phyloP scores from a whole-genome alignment of 2,113 vertebrate species.

The Solea solea region DNA sequence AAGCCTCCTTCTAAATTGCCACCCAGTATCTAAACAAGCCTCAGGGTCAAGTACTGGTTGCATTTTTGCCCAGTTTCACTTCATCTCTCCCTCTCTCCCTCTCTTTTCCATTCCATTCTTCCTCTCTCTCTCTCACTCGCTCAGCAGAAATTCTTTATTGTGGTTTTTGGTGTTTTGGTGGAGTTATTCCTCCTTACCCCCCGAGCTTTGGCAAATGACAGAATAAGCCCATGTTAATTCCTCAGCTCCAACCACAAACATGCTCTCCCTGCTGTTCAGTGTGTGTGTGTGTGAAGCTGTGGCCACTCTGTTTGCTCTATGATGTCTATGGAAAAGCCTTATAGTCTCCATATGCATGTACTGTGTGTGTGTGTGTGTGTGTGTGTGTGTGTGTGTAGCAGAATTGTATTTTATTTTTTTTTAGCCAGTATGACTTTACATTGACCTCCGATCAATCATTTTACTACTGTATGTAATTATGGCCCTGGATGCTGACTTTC shows the following conservation, averaged over 20 bases:
- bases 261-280: conserved; percentile 20
- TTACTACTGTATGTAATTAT: neutral
- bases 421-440: neutral
- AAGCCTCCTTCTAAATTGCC: conserved; percentile 4
- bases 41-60: conserved; percentile 32
- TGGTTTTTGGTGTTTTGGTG: conserved; percentile 65
- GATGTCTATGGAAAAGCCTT: conserved; percentile 66
- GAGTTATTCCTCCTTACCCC: conserved; percentile 62
- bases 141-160: conserved; percentile 64
- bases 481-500: no score
- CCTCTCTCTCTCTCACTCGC: conserved; percentile 39
- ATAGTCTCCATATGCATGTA: conserved; percentile 1
- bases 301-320: conserved; percentile 41
- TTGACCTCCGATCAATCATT: neutral
- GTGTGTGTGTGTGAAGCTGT: conserved; percentile 25
- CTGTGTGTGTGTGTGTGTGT: conserved; percentile 15
- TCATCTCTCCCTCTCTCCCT: conserved; percentile 2
- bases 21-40: neutral
- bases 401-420: neutral
- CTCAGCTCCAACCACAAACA: conserved; percentile 64
- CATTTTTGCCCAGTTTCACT: conserved; percentile 17
- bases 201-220: conserved; percentile 61
- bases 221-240: conserved; percentile 65
- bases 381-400: no score
- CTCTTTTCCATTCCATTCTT: conserved; percentile 52